Conservation (phyloP, 2,113 vertebrate species). For the Bujurquina vittata region DNA sequence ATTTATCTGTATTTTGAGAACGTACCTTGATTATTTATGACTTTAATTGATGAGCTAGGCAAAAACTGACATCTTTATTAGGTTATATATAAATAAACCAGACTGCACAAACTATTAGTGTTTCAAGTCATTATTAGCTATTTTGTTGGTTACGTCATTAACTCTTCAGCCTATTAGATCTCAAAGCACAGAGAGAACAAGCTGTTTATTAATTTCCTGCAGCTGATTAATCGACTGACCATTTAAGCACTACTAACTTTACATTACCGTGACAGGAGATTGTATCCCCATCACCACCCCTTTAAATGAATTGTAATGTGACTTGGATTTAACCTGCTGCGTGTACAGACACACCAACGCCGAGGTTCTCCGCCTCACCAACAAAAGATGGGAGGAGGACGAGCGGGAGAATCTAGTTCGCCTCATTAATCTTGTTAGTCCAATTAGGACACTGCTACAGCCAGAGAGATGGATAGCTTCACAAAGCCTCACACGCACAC, state of each 20-base stretch:
- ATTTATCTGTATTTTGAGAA: not conserved
- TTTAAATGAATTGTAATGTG: slow-evolving; percentile 43
- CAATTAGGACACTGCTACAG: slow-evolving; percentile 73
- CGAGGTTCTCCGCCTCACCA: slow-evolving; percentile 7
- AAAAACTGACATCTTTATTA: not conserved
- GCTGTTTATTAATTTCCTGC: not conserved
- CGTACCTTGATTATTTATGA: not conserved
- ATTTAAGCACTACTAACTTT: slow-evolving; percentile 6
- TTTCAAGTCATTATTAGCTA: not conserved
- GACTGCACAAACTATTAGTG: not conserved
- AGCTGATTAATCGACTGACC: slow-evolving; percentile 10
- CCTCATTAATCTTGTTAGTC: slow-evolving; percentile 78
- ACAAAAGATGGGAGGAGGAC: slow-evolving; percentile 40
- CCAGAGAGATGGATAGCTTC: slow-evolving; percentile 39
- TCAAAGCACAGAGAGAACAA: not conserved
- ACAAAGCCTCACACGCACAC: slow-evolving; percentile 12
- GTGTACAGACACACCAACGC: slow-evolving; percentile 3
- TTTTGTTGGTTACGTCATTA: not conserved
- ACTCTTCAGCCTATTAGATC: not conserved
- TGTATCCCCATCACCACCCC: not conserved
- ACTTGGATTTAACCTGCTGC: slow-evolving; percentile 42
- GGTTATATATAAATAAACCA: not conserved
- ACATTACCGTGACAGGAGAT: not conserved
- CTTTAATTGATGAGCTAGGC: not conserved
- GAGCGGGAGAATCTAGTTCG: slow-evolving; percentile 66